Base-by-base conservation (phyloP, 2,888 invertebrate species). In the Drosophila stalkeri region DNA sequence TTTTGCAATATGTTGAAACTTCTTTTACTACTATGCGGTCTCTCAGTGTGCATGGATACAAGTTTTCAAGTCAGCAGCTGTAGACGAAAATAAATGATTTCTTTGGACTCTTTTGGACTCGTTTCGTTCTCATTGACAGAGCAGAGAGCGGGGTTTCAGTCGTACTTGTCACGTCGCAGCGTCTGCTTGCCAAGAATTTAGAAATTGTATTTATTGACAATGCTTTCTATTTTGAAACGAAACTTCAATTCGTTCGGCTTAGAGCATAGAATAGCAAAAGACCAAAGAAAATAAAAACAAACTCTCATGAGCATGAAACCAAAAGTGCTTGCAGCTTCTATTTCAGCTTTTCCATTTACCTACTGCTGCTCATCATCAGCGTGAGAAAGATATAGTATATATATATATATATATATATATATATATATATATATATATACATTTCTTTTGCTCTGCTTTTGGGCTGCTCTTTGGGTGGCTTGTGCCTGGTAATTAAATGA, bases 191-290 rank as follows among this genome's bases (percentile, higher is more conserved):
- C 85, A 81, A 89, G 84, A 85, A 85, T 85, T 81, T 89, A 76
- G 87, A 87, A 85, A 85, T 81, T 79, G 71, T 79, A 79, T 89
- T 81, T 80, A 63, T 84, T 75, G 85, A 66, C 89, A 82, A 89
- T 87, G 89, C 84, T 85, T 86, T 89, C 87, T 84, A 75, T 56
- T 80, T 67, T 75, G 64, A 35, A 61, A 37, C 52, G 14, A 61
- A 75, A 75, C 77, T 71, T 47, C 56, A 80, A 76, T 78, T 64
- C 44, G 59, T 56, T 67, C 43, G 20, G 60, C 43, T 66, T 47
- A 59, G 35, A 49, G 57, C 44, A 57, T 66, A 68, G 23, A 23
- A 12, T 9, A n/a, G 2, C 12, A 27, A 68, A 71, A 59, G 56
- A 68, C 4, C 12, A 20, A 52, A 55, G 16, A 27, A 41, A 72